Evolutionary conservation across 1,140 invertebrate species (phyloP).

Genomic region (Drosophila equinoxialis): DNA sequence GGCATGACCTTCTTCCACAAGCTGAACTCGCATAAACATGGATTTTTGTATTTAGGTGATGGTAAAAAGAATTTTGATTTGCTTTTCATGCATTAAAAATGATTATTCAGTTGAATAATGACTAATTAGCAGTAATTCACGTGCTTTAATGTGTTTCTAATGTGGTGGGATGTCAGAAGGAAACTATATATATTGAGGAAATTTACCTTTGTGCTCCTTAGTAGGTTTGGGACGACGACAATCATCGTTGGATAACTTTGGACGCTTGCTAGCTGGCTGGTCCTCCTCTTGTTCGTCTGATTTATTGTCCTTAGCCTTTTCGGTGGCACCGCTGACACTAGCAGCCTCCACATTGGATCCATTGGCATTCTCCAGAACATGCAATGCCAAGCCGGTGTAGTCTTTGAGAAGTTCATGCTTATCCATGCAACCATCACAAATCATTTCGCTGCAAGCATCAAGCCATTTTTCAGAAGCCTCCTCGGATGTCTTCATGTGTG

Average conservation of each 20-base stretch:
- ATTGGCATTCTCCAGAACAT: conserved; percentile 25
- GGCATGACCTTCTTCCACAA: conserved; percentile 90
- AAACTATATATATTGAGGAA: background rate
- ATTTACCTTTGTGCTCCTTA: conserved; percentile 52
- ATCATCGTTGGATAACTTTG: conserved; percentile 32
- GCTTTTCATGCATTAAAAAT: conserved; percentile 86
- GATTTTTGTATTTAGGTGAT: conserved; percentile 89
- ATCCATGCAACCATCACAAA: conserved; percentile 89
- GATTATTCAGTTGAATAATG: conserved; percentile 17
- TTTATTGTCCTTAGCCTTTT: conserved; percentile 3
- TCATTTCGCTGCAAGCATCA: conserved; percentile 90
- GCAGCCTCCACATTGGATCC: conserved; percentile 21
- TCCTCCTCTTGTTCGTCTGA: conserved; percentile 16
- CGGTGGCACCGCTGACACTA: background rate
- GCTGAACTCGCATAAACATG: conserved; percentile 86
- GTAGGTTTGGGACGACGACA: conserved; percentile 46
- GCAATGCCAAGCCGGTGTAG: conserved; percentile 85
- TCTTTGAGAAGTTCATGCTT: conserved; percentile 89
- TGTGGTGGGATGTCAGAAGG: no score
- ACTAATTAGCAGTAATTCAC: background rate
- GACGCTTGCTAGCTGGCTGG: conserved; percentile 52
- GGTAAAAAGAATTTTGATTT: conserved; percentile 89
- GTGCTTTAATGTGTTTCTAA: no score
- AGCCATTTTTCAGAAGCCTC: conserved; percentile 84
- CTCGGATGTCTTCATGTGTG: conserved; percentile 87